phyloP scores from a whole-genome alignment of 2,888 invertebrate genomes.

The Drosophila multiciliata region DNA sequence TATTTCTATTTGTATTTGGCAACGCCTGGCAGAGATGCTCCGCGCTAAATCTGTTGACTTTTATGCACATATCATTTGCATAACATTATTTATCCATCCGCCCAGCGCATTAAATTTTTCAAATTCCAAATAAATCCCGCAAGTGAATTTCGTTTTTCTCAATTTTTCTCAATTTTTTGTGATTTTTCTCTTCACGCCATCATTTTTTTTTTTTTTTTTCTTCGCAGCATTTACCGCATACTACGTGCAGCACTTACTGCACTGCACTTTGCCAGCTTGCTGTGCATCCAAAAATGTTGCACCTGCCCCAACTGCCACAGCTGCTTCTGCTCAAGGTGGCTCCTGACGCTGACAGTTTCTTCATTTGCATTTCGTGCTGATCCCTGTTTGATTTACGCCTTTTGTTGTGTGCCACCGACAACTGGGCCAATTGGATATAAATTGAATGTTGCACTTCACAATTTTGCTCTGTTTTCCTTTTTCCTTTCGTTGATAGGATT shows the following conservation, averaged over 20 bases:
- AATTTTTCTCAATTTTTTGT: conserved; percentile 51
- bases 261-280: conserved; percentile 57
- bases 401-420: conserved; percentile 6
- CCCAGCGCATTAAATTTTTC: conserved; percentile 68
- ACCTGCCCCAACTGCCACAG: not conserved
- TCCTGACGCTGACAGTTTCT: conserved; percentile 67
- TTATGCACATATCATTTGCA: conserved; percentile 83
- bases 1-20: conserved; percentile 13
- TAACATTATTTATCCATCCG: conserved; percentile 78
- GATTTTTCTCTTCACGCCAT: conserved; percentile 45
- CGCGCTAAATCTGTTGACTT: conserved; percentile 69
- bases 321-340: conserved; percentile 22
- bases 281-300: conserved; percentile 35
- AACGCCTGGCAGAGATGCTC: not conserved
- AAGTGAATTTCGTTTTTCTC: conserved; percentile 68
- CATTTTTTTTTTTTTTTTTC: conserved; percentile 56
- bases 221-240: conserved; percentile 8
- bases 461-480: too few relatives aligned
- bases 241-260: conserved; percentile 43
- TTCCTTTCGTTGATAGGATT: not conserved
- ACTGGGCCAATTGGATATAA: conserved; percentile 56
- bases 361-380: conserved; percentile 67
- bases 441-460: conserved; percentile 27
- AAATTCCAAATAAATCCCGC: conserved; percentile 74
- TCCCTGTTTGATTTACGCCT: conserved; percentile 69